Base-by-base conservation (phyloP, 2,797 vertebrate species). In the Lagorchestes hirsutus region DNA sequence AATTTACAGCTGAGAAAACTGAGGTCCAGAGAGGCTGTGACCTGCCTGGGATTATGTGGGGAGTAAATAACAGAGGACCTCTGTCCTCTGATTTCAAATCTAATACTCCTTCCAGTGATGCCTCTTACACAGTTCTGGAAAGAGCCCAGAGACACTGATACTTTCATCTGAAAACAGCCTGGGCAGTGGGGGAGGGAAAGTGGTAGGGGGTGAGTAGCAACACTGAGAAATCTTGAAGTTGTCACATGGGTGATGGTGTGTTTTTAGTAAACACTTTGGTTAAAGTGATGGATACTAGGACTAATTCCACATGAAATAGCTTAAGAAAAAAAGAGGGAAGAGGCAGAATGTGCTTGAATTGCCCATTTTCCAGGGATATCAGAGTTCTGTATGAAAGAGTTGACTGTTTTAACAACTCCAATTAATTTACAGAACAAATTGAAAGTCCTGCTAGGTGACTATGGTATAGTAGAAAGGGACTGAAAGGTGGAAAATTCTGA, bases 211-310 rank as follows among this genome's bases (percentile, higher is more conserved):
- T 82, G 40, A 16, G 62, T 34, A 62, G 16, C 14, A 74, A 74
- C 16, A n/a, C 34, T 74, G 22, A 27, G 74, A 87, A 10, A 87
- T 87, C 40, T 87, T 87, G 74, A 82, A 40, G n/a, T 34, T 87
- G 74, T 87, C 74, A 87, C 52, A 5, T 67, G 91, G 55, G 90
- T 54, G 22, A 58, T 52, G 24, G 92, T 94, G 91, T 91, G 34
- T 59, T 50, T 92, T 93, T 58, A 56, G 54, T 31, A 82, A 94
- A 93, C 56, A 57, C 46, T 54, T 58, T 2, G 90, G 95, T 96
- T 90, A 74, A 95, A 82, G 93, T 93, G 97, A 97, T 74, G 96
- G 92, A 46, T 97, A 62, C 92, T 90, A 82, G 93, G 52, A n/a
- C 56, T 90, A 59, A 22, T 52, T 31, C 55, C 59, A 95, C 91